Base-by-base conservation (phyloP, 1,140 invertebrate species). In the Mactra quadrangularis region DNA sequence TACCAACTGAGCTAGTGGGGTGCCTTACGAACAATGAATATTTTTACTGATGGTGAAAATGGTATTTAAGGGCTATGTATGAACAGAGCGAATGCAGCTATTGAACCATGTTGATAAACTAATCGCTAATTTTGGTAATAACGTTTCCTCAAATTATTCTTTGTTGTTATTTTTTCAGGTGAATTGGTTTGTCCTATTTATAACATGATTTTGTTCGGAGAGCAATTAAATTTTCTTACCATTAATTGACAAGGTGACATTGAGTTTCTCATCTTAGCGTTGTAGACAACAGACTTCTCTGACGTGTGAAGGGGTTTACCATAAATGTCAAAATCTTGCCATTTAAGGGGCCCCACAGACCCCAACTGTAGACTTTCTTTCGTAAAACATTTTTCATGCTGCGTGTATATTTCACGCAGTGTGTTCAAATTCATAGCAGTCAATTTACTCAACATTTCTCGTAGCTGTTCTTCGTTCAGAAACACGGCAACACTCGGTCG, bases 251-350 rank as follows among this genome's bases (percentile, higher is more conserved):
- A 91, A 13, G 88, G 83, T 22, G 85, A 76, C 66, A 77, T 85
- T n/a, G 85, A 87, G 17, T 72, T 70, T 33, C 79, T 86, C 29
- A 90, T 60, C 64, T 90, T 91, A 9, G 90, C 89, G 85, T 90
- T 90, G 64, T 91, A 91, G 1, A 91, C 89, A 17, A 91, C 84
- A 76, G 89, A 90, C 47, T 86, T 79, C 38, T 90, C 89, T 19
- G 90, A 91, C 11, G 87, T 86, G 74, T 90, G 89, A 7, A 91
- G 55, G 13, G 90, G 89, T 78, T 91, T 88, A 0, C 89, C 87
- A 72, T 89, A 90, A 11, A 91, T 88, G 71, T 91, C 89, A 83
- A 91, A 90, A 74, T 90, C 89, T 22, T 74, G 52, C 90, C 90
- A 91, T 75, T 91, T 91, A 0, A 91, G 38, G 0, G 86, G 84